Percentiles rank a stretch among this genome's conserved stretches.
phyloP scores from a whole-genome alignment of 2,797 vertebrate species.

The Pseudopleuronectes americanus region DNA sequence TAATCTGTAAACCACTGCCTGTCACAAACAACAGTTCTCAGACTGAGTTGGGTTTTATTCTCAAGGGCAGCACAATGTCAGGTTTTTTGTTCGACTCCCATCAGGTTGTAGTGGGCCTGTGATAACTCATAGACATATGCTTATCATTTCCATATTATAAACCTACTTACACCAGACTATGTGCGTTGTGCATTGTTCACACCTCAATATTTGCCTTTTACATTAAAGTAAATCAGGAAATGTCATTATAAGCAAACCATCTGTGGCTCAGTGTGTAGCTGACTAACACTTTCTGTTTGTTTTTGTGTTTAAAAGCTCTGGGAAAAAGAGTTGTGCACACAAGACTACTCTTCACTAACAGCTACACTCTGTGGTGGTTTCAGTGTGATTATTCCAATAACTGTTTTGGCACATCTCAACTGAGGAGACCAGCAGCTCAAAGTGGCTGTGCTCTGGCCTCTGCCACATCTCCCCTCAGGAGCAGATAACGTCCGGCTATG shows the following conservation, averaged over 20 bases:
- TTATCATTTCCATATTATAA: constrained; percentile 8
- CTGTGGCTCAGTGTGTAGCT: background rate
- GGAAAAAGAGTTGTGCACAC: constrained; percentile 12
- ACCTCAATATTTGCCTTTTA: background rate
- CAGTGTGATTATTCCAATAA: background rate
- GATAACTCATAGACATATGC: constrained; percentile 5
- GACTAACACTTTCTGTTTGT: background rate
- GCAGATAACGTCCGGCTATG: background rate
- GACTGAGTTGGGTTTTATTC: background rate
- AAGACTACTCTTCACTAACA: constrained; percentile 19
- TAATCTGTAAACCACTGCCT: background rate
- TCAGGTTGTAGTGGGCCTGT: constrained; percentile 1
- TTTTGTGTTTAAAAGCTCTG: too few species aligned
- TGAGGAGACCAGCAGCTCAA: constrained; percentile 19
- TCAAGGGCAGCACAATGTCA: background rate
- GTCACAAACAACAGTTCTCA: background rate
- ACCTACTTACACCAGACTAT: constrained; percentile 7
- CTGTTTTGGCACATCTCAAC: constrained; percentile 15
- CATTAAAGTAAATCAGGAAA: constrained; percentile 15
- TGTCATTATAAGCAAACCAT: constrained; percentile 15
- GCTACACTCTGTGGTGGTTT: constrained; percentile 31
- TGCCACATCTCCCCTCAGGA: constrained; percentile 2
- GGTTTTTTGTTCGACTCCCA: background rate
- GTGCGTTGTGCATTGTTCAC: background rate
- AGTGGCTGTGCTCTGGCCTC: constrained; percentile 7